A percentile compares a stretch with the other conserved stretches of the same genome.
These are phyloP conservation scores for Tyto alba DNA, from an alignment of 2,113 vertebrate genomes.

Conservation along the genomic window DNA sequence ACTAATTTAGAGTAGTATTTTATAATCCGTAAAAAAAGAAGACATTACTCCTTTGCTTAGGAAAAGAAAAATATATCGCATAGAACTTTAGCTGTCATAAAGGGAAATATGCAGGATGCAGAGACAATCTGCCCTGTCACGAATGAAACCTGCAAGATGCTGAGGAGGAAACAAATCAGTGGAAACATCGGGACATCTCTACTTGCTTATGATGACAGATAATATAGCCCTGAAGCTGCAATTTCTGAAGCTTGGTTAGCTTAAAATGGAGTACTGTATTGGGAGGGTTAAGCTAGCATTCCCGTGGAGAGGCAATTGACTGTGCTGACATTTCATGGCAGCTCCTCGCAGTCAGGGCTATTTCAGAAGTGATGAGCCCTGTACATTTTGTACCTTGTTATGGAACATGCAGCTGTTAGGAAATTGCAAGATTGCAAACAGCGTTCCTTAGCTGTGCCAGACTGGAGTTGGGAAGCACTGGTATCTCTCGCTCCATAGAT, in stretches of 20 bases:
- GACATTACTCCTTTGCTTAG: neutral
- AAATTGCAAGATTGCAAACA: neutral
- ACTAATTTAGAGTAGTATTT: neutral
- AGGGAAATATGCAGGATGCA: neutral
- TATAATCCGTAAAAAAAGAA: neutral
- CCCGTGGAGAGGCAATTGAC: neutral
- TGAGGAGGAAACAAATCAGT: neutral
- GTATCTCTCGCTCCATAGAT: neutral
- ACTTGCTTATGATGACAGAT: neutral
- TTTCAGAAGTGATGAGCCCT: slow-evolving; percentile 26
- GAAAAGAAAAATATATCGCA: neutral
- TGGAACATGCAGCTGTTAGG: slow-evolving; percentile 21
- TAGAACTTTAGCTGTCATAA: neutral
- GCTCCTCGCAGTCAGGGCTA: neutral
- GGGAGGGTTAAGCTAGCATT: neutral
- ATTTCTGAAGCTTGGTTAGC: neutral
- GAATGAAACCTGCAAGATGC: neutral
- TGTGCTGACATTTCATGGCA: slow-evolving; percentile 17
- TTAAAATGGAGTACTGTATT: neutral
- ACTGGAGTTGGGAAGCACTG: neutral
- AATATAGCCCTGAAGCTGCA: neutral
- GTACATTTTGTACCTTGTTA: slow-evolving; percentile 21
- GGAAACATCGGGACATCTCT: neutral
- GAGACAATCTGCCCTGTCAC: neutral
- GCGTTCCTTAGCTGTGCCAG: slow-evolving; percentile 1